Evolutionary conservation across 2,113 vertebrate genomes (phyloP), one percentile per base, ranked within the genome.

Genomic region (Prochilodus magdalenae): DNA sequence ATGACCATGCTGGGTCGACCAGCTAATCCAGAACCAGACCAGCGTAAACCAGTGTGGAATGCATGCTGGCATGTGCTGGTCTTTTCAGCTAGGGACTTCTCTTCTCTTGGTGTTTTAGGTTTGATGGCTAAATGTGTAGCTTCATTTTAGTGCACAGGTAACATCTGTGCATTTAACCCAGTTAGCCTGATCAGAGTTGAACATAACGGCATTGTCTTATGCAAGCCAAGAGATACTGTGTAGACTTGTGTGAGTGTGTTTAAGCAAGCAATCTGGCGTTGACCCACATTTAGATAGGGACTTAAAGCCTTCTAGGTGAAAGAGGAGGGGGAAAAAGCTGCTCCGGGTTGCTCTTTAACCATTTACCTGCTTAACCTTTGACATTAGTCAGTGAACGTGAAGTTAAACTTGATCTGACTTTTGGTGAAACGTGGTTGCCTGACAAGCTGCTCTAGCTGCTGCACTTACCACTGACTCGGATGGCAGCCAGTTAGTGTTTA

Each of bases 211-310:
- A 70, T 70, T 29, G 29, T 22, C 33, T 70, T 70, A n/a, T 36
- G 30, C 66, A 30, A 30, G 51, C 29, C 14, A 13, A 62, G 27
- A 4, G 51, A 22, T 36, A 36, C 62, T 36, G 33, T 20, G 40
- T 30, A 24, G 26, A 55, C 12, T 10, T 72, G 55, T 87, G 89
- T 79, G 59, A 77, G 85, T 85, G 77, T 66, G 67, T 89, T 81
- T 73, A 26, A 60, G 85, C 91, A 84, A 92, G 89, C 91, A 16
- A 47, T 82, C 75, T 87, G 85, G 82, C 81, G 63, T 75, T 93
- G 93, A 92, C 93, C 94, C 89, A 94, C 85, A 91, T 93, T 91
- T 88, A 93, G 73, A 88, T 59, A 63, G 60, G 47, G 36, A 88
- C 86, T 88, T 89, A 90, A 80, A 76, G 79, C 77, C 86, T 85